Conservation (phyloP, 2,797 vertebrate species). For the Lepus oiostolus region DNA sequence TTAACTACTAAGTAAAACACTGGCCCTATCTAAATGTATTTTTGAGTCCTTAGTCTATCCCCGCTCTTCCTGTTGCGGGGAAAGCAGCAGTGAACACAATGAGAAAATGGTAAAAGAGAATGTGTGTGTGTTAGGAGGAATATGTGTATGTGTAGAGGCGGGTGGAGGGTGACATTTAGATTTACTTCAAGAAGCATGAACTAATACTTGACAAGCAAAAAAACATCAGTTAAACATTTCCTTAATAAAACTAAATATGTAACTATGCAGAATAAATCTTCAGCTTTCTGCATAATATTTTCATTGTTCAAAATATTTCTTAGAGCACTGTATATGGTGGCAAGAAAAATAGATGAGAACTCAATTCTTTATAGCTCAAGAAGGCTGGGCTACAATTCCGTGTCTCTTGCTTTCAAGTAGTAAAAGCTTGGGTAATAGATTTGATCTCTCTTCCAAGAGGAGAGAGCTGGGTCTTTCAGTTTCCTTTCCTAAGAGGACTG, state of each 20-base stretch:
- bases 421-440: neutral
- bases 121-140: neutral
- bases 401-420: neutral
- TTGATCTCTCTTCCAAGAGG: neutral
- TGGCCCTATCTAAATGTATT: neutral
- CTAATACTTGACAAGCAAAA: neutral
- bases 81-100: neutral
- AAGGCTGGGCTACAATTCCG: neutral
- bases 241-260: neutral
- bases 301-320: neutral
- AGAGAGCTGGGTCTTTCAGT: neutral
- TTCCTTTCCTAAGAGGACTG: neutral
- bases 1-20: no score
- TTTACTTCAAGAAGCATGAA: neutral
- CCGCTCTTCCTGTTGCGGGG: neutral
- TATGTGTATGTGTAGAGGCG: neutral
- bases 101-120: neutral
- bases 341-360: neutral
- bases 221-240: neutral
- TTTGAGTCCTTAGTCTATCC: neutral
- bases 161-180: neutral
- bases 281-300: neutral
- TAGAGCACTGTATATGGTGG: neutral
- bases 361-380: neutral
- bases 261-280: neutral